Base-by-base conservation (phyloP, 1,140 invertebrate species). In the Drosophila orena region DNA sequence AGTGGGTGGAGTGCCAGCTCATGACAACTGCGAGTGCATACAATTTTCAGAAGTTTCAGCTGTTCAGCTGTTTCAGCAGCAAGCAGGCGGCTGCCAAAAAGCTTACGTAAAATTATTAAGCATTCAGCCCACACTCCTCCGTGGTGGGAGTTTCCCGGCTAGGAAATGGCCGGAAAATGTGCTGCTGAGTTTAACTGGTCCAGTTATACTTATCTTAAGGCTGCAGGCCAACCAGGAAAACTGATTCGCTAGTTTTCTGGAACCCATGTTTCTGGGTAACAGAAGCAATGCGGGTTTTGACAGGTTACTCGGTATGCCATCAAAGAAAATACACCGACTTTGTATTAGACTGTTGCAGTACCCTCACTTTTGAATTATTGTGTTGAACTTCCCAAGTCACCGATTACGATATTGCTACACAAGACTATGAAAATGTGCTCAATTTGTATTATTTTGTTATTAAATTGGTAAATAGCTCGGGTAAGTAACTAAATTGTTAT, bases 1-100 rank as follows among this genome's bases (percentile, higher is more conserved):
- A 64, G 27, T 68, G 55, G 64, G 62, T 14, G 59, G 35, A 43
- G 11, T 62, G 46, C 46, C 64, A 64, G 38, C 46, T 52, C 64
- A 57, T 70, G 65, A 71, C 54, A 70, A 72, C 76, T 72, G 59
- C 42, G 66, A 66, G 52, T 77, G 47, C 44, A 72, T 50, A 83
- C 83, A 64, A 78, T 81, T 83, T 46, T 64, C 60, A 60, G 59
- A 70, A 65, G 77, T 79, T 75, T 65, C 76, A 68, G 17, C 17
- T 1, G 1, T 17, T 17, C 17, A 17, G 50, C 71, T 57, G 71
- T 52, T 62, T 57, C 59, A 62, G 60, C 37, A 50, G 11, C 30
- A 8, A 47, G 49, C 64, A 49, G 52, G 66, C 37, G 34, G 35
- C 44, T 50, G 52, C 38, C 46, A 47, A 62, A 61, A 68, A 73